phyloP scores from a whole-genome alignment of 2,797 vertebrate genomes.

The Macrochelys suwanniensis region DNA sequence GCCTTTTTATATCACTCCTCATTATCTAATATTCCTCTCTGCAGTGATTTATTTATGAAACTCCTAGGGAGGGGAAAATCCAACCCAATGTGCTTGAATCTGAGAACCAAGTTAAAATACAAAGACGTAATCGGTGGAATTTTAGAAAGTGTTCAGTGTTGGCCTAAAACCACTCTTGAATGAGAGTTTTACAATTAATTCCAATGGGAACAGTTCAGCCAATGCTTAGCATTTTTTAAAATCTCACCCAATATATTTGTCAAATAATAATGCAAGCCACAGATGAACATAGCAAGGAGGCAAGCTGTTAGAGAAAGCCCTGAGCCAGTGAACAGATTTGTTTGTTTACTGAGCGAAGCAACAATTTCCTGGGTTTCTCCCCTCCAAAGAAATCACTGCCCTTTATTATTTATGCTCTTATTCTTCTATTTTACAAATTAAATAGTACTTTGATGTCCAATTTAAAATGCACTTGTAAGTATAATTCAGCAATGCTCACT shows the following conservation, averaged over 20 bases:
- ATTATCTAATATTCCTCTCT: neutral
- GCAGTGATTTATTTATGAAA: neutral
- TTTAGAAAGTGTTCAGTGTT: neutral
- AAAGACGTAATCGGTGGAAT: neutral
- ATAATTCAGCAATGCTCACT: no score
- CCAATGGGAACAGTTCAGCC: neutral
- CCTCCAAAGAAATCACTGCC: neutral
- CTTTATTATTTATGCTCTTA: neutral
- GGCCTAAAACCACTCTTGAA: neutral
- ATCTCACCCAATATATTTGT: neutral
- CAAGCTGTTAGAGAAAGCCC: neutral
- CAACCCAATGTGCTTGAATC: neutral
- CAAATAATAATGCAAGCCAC: neutral
- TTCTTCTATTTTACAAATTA: neutral
- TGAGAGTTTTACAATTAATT: neutral
- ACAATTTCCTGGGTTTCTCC: neutral
- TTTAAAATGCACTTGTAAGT: neutral
- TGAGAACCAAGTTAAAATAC: neutral
- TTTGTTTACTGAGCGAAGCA: neutral
- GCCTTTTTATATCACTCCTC: neutral
- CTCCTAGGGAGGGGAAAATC: neutral
- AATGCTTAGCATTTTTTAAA: neutral
- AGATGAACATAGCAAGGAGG: neutral
- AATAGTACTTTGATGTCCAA: neutral
- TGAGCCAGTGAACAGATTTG: neutral